phyloP scores from a whole-genome alignment of 2,113 vertebrate species.

The Nyctibius bracteatus region DNA sequence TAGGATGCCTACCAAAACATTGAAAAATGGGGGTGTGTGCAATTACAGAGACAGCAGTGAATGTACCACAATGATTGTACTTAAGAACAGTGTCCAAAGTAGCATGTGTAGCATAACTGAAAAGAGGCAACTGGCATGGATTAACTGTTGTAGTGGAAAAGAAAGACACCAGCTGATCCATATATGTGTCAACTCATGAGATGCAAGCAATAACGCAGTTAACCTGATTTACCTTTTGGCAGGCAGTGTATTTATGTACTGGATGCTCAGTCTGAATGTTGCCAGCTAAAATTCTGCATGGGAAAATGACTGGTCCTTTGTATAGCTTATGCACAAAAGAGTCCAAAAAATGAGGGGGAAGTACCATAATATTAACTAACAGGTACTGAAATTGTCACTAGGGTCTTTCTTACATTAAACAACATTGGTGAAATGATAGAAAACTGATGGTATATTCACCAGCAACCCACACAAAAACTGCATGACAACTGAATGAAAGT shows the following conservation, averaged over 20 bases:
- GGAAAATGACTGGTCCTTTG: background rate
- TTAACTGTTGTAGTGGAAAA: background rate
- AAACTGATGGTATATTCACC: background rate
- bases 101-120: background rate
- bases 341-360: background rate
- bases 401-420: background rate
- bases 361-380: background rate
- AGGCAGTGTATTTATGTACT: background rate
- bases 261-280: background rate
- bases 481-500: background rate
- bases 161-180: background rate
- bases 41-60: background rate
- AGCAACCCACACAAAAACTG: background rate
- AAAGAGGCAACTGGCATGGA: background rate
- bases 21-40: background rate
- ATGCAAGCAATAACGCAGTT: background rate
- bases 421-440: background rate
- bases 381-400: background rate
- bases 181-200: background rate
- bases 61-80: background rate
- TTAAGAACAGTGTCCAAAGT: background rate
- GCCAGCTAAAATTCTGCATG: background rate
- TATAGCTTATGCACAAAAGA: background rate
- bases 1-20: background rate
- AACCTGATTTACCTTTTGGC: background rate